Evolutionary conservation across 2,797 vertebrate genomes (phyloP).

Genomic region (Halcyon chelicuti): DNA sequence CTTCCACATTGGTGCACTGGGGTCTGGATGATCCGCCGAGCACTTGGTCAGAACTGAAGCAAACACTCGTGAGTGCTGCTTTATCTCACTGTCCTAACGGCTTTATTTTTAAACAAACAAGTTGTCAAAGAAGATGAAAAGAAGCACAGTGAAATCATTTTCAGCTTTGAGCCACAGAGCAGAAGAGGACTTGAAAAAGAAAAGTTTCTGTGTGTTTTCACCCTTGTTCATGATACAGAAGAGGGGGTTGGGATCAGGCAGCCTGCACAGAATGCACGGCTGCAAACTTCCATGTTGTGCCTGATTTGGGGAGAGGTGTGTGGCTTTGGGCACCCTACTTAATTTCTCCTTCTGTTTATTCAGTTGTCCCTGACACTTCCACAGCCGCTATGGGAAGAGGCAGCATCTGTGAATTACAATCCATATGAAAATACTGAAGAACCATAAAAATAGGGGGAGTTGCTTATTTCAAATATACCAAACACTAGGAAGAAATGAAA

Average conservation of each 20-base stretch:
- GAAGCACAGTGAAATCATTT: not conserved
- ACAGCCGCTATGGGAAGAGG: not conserved
- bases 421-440: not conserved
- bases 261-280: not conserved
- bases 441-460: not conserved
- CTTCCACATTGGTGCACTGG: not conserved
- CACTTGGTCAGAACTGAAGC: not conserved
- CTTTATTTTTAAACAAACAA: not conserved
- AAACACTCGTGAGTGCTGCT: not conserved
- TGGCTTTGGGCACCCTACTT: not conserved
- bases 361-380: not conserved
- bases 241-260: not conserved
- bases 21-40: not conserved
- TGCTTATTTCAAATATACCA: not conserved
- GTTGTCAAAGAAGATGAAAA: not conserved
- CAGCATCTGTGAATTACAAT: not conserved
- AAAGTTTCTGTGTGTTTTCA: not conserved
- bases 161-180: not conserved
- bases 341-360: not conserved
- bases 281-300: not conserved
- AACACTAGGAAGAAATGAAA: not conserved
- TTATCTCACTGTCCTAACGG: not conserved
- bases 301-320: not conserved
- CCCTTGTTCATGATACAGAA: accelerated
- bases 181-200: not conserved